A percentile compares a stretch with the other conserved stretches of the same genome.
These are phyloP conservation scores for Lepidochitona cinerea DNA, from an alignment of 2,888 invertebrate species.

Conservation along the genomic window DNA sequence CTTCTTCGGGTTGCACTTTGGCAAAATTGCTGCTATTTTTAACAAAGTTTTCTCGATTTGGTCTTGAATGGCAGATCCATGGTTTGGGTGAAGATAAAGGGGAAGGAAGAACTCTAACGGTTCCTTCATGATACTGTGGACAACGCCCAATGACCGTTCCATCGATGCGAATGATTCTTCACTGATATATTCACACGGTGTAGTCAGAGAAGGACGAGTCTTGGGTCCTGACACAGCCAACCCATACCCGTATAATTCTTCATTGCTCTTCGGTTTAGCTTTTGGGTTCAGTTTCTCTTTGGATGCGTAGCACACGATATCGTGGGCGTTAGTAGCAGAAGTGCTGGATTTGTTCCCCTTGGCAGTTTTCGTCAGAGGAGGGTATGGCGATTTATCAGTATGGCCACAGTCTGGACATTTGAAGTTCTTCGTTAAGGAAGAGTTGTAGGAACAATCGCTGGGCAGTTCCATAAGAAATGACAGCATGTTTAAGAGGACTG, in stretches of 20 bases:
- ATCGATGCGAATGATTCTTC: conserved; percentile 51
- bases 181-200: conserved; percentile 57
- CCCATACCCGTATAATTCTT: conserved; percentile 56
- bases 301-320: conserved; percentile 57
- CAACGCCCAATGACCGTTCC: conserved; percentile 48
- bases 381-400: conserved; percentile 51
- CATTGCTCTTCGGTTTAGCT: conserved; percentile 39
- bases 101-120: conserved; percentile 56
- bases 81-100: conserved; percentile 49
- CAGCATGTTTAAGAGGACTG: conserved; percentile 58
- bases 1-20: conserved; percentile 48
- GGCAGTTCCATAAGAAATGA: conserved; percentile 57
- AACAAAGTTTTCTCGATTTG: conserved; percentile 46
- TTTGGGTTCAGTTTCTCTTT: conserved; percentile 41
- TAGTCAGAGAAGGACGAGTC: conserved; percentile 51
- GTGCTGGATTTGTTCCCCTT: conserved; percentile 18
- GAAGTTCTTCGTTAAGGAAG: conserved; percentile 47
- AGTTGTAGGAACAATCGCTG: conserved; percentile 40
- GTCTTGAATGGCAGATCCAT: conserved; percentile 47
- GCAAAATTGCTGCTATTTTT: conserved; percentile 46
- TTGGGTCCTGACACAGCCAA: conserved; percentile 53
- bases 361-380: conserved; percentile 30
- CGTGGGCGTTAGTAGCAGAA: conserved; percentile 17
- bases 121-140: conserved; percentile 59
- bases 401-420: conserved; percentile 58